These are phyloP conservation scores for Sycophila texana DNA, from an alignment of 2,888 invertebrate species.

Conservation along the genomic window DNA sequence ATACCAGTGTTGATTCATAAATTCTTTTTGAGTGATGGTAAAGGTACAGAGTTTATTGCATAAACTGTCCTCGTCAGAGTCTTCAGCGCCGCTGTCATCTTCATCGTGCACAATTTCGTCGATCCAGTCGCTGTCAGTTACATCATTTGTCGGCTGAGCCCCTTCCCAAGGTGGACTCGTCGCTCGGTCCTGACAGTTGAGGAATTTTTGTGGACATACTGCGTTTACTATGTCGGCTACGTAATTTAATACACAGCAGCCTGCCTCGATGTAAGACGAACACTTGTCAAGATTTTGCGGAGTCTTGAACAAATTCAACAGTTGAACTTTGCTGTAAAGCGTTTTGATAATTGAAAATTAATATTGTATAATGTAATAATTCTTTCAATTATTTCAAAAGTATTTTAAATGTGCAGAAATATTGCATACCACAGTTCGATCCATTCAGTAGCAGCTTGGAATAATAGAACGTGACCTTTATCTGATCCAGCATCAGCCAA, in stretches of 20 bases:
- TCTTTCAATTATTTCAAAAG: background rate
- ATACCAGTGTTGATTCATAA: constrained; percentile 99
- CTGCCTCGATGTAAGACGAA: constrained; percentile 81
- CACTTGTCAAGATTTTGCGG: constrained; percentile 76
- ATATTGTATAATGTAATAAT: background rate
- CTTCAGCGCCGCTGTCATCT: constrained; percentile 94
- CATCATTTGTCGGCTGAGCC: constrained; percentile 73
- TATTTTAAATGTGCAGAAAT: background rate
- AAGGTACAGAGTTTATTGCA: constrained; percentile 96
- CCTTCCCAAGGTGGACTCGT: constrained; percentile 88
- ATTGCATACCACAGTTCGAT: constrained; percentile 81
- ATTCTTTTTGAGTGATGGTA: constrained; percentile 97
- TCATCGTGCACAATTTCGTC: constrained; percentile 90
- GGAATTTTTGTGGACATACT: constrained; percentile 74
- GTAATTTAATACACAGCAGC: constrained; percentile 90
- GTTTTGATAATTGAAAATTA: background rate
- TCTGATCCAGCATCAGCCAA: constrained; percentile 91
- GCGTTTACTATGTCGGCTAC: constrained; percentile 85
- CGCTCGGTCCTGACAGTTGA: constrained; percentile 73
- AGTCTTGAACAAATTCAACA: constrained; percentile 77
- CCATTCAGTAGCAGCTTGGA: constrained; percentile 89
- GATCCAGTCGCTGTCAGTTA: constrained; percentile 86
- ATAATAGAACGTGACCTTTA: constrained; percentile 86
- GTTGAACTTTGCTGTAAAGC: constrained; percentile 77
- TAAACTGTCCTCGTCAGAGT: constrained; percentile 93